Conservation (phyloP, 2,797 vertebrate genomes). For the Garrulus glandarius region DNA sequence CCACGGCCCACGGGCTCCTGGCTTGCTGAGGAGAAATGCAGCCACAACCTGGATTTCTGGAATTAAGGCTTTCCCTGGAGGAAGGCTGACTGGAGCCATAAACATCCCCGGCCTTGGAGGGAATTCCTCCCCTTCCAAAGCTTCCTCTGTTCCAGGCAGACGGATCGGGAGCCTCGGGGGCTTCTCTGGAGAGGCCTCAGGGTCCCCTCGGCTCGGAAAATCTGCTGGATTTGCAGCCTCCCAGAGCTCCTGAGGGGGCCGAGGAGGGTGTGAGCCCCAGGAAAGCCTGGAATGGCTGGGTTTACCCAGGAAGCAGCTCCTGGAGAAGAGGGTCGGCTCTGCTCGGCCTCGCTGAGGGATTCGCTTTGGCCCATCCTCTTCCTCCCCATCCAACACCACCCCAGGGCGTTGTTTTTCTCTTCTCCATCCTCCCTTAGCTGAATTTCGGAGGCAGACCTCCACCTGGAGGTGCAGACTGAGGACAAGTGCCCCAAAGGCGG, state of each 20-base stretch:
- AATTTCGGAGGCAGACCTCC: too few relatives aligned
- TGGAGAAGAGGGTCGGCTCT: not conserved
- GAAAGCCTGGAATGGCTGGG: not conserved
- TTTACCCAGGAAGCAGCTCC: not conserved
- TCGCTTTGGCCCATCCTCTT: rapidly evolving
- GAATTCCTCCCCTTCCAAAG: not conserved
- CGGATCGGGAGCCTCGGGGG: not conserved
- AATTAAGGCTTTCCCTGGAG: not conserved
- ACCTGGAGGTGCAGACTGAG: not conserved
- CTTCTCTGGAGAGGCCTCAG: not conserved
- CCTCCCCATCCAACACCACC: not conserved
- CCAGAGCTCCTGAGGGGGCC: not conserved
- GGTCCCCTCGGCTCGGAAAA: not conserved
- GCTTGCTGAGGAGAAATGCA: not conserved
- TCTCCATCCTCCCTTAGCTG: not conserved
- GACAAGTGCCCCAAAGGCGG: not conserved
- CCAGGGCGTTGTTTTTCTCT: not conserved
- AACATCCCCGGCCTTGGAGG: not conserved
- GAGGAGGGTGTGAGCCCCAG: not conserved
- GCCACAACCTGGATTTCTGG: not conserved
- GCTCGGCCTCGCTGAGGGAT: not conserved
- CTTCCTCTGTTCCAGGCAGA: not conserved
- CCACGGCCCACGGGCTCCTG: not conserved
- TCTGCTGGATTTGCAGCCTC: not conserved
- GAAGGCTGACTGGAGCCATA: not conserved